Base-by-base conservation (phyloP, 2,888 invertebrate genomes). In the Drosophila nigritarsus region DNA sequence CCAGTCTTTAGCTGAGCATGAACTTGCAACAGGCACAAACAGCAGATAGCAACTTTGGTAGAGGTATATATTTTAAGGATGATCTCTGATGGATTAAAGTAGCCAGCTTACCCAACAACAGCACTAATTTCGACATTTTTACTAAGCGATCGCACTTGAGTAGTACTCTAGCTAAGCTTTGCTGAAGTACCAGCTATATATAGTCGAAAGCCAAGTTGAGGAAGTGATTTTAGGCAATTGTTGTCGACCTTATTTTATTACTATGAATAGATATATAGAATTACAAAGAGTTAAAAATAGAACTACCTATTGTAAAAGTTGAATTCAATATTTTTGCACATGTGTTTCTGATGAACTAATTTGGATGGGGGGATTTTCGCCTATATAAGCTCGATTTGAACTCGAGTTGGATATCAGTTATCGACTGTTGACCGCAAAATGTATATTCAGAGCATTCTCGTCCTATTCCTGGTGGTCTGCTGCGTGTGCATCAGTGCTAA, bases 71-170 rank as follows among this genome's bases (percentile, higher is more conserved):
- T 18, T 8, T 13, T 11, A 9, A 20, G 24, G 40, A 48, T 38
- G 13, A 18, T 32, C 36, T 38, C 15, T 3, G 27, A 29, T 9
- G 5, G 3, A n/a, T 18, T 20, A 27, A 7, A 3, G 11, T 6
- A 20, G 3, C 0, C 2, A 27, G 6, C 89, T 83, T 69, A 84
- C 83, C 73, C 29, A 84, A 72, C 15, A 75, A 45, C 18, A 85
- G 50, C 29, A 66, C 34, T 30, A 69, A 11, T 54, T 87, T 83
- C 9, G 66, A 65, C 87, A 89, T 89, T 8, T 54, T 65, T 55
- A 13, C 9, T 27, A 15, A 29, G 38, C 13, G 36, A 34, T 45
- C 27, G 6, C 15, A 24, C 27, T 29, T n/a, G 5, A 40, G 5
- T 5, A 3, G 7, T 30, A 56, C 45, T 75, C 27, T 63, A 50